A percentile compares a stretch with the other conserved stretches of the same genome.
phyloP scores from a whole-genome alignment of 2,113 vertebrate species.

The Falco punctatus region DNA sequence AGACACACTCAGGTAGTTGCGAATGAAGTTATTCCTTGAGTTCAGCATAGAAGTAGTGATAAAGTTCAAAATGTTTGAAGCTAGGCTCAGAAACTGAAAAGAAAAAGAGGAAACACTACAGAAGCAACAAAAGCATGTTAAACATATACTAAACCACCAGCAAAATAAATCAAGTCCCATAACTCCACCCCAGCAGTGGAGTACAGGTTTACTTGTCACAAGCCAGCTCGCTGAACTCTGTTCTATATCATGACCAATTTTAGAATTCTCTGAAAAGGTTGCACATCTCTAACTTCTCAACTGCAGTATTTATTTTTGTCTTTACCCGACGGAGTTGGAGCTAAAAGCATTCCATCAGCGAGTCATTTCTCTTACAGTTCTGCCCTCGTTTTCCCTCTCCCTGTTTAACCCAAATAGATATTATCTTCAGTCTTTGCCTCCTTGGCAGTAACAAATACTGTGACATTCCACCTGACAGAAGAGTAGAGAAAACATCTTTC shows the following conservation, averaged over 20 bases:
- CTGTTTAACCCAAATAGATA: neutral
- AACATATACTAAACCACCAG: neutral
- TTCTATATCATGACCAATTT: neutral
- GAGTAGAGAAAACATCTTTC: neutral
- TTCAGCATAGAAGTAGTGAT: conserved; percentile 97
- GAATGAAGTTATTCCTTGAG: conserved; percentile 96
- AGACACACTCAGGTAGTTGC: conserved; percentile 97
- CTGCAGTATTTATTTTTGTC: neutral
- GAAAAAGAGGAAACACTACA: neutral
- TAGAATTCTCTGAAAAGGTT: neutral
- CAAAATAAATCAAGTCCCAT: neutral
- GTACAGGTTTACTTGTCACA: neutral
- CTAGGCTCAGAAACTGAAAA: conserved; percentile 91
- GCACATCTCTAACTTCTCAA: neutral
- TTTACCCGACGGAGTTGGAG: neutral
- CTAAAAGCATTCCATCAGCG: neutral
- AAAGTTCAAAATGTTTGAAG: conserved; percentile 96
- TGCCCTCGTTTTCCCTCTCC: neutral
- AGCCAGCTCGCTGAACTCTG: neutral
- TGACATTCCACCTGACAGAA: neutral
- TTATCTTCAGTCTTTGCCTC: neutral
- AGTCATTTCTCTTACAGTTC: neutral
- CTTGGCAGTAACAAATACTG: neutral
- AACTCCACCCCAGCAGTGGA: accelerated
- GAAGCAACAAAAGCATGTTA: neutral